phyloP scores from a whole-genome alignment of 1,140 invertebrate species.

The Matsumurasca onukii region DNA sequence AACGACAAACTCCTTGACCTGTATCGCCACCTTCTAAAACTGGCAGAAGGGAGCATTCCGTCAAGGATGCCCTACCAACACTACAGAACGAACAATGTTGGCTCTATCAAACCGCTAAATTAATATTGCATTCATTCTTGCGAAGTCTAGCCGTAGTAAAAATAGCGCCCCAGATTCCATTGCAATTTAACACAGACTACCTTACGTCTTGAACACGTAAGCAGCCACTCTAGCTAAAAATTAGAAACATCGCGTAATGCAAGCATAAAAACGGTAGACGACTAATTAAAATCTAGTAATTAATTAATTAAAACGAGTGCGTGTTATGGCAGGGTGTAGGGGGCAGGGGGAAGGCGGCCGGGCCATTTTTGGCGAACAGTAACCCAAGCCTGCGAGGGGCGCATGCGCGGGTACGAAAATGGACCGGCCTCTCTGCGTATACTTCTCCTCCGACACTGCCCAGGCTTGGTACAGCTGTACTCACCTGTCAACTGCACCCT shows the following conservation, averaged over 20 bases:
- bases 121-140: no score
- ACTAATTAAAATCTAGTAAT: neutral
- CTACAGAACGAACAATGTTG: no score
- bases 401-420: slow-evolving; percentile 12
- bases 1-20: no score
- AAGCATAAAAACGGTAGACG: neutral
- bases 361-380: slow-evolving; percentile 20
- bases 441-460: neutral
- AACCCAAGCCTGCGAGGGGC: neutral
- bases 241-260: no score
- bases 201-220: no score
- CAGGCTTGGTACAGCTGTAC: no score
- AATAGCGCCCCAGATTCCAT: neutral
- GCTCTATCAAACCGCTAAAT: no score
- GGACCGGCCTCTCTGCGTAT: slow-evolving; percentile 1
- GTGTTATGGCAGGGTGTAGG: neutral
- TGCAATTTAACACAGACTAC: neutral
- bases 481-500: no score
- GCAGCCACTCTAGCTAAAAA: no score
- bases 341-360: neutral
- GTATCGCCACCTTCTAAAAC: no score
- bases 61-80: no score
- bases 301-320: neutral
- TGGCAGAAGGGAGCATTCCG: no score
- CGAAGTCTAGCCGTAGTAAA: neutral